Conservation (phyloP, 2,888 invertebrate genomes). For the Eupithecia inturbata region DNA sequence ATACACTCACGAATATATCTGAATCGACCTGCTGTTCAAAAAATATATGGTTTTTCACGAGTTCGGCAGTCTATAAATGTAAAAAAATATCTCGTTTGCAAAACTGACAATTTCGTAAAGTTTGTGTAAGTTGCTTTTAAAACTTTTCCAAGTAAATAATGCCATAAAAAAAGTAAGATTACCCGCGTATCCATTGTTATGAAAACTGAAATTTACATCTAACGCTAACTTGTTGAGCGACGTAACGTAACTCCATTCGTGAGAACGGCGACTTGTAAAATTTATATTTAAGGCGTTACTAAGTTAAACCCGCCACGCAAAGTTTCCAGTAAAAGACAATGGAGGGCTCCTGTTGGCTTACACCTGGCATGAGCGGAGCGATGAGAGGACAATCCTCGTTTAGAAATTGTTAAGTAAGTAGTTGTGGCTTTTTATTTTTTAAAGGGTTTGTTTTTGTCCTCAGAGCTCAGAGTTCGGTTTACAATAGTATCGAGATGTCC, state of each 20-base stretch:
- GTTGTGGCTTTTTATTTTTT: background rate
- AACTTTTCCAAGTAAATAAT: conserved; percentile 10
- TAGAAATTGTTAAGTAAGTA: background rate
- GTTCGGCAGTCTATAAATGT: no score
- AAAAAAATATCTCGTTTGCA: background rate
- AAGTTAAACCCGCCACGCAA: conserved; percentile 74
- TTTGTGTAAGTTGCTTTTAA: background rate
- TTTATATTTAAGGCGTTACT: conserved; percentile 79
- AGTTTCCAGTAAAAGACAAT: conserved; percentile 71
- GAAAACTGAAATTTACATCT: conserved; percentile 53
- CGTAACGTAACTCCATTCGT: conserved; percentile 73
- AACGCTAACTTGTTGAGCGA: conserved; percentile 74
- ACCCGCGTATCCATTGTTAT: conserved; percentile 36
- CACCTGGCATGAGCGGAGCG: conserved; percentile 27
- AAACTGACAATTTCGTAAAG: background rate
- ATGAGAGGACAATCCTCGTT: background rate
- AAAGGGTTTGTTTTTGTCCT: background rate
- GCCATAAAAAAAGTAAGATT: conserved; percentile 31
- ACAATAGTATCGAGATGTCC: no score
- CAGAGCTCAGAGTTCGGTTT: no score
- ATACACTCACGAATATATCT: no score
- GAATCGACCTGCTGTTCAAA: no score
- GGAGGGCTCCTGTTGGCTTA: conserved; percentile 43
- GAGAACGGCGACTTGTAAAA: conserved; percentile 70
- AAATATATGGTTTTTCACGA: no score